Percentiles rank a stretch among this genome's conserved stretches.
These are phyloP conservation scores for Leuciscus idus DNA, from an alignment of 2,113 vertebrate genomes.

Conservation along the genomic window DNA sequence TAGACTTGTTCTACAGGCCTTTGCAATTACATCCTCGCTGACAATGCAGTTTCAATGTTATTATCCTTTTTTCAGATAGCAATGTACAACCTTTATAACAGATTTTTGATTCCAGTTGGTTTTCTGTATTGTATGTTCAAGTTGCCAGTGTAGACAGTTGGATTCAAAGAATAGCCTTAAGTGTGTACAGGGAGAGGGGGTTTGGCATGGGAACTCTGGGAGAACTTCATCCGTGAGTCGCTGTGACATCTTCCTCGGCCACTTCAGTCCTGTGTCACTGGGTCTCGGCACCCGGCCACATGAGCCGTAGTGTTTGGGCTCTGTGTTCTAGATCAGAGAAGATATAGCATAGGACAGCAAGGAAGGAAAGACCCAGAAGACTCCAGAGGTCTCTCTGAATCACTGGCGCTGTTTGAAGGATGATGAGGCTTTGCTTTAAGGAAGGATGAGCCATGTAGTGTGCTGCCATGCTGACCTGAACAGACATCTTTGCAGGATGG, in stretches of 20 bases:
- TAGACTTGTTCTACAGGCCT: constrained; percentile 10
- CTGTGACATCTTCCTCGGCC: constrained; percentile 41
- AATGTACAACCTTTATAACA: not conserved
- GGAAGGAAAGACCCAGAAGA: constrained; percentile 25
- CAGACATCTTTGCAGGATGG: constrained; percentile 26
- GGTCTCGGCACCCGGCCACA: constrained; percentile 34
- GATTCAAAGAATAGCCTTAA: constrained; percentile 31
- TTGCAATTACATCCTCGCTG: not conserved
- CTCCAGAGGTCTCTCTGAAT: constrained; percentile 41
- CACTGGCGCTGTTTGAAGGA: constrained; percentile 34
- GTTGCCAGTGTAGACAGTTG: not conserved
- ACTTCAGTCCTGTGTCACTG: constrained; percentile 37
- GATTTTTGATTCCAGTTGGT: not conserved
- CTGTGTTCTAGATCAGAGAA: not conserved
- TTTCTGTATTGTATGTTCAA: not conserved
- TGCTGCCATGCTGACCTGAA: constrained; percentile 21
- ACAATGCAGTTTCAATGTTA: not conserved
- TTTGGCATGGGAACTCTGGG: constrained; percentile 39
- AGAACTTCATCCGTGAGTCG: constrained; percentile 36
- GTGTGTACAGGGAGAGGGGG: constrained; percentile 12
- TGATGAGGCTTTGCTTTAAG: constrained; percentile 39
- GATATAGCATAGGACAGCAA: constrained; percentile 30
- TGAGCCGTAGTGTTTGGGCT: constrained; percentile 20
- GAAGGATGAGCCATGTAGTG: constrained; percentile 37
- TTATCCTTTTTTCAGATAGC: not conserved